Evolutionary conservation across 2,888 invertebrate species (phyloP), one percentile per base, ranked within the genome.

Genomic region (Spisula subtruncata): DNA sequence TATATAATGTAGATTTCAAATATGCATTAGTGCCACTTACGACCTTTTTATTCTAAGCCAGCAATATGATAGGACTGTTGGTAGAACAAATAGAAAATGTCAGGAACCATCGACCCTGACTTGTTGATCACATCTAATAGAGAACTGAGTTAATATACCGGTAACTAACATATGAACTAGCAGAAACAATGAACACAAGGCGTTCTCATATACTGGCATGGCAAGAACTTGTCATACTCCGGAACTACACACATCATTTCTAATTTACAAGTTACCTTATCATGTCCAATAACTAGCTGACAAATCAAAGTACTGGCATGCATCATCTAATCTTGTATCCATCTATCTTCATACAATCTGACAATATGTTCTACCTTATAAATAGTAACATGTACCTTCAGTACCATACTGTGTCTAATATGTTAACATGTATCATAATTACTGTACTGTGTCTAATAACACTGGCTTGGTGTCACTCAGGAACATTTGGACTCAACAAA

Each of bases 291-390:
- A 35, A 75, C 20, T 35, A 75, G 35, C 35, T 16, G 35, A 75
- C 14, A 32, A 32, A 32, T 75, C 75, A 35, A 35, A 35, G 10
- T 32, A 35, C 35, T 75, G 60, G 16, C 46, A 81, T 71, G 32
- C 79, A 87, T 16, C 87, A 87, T 83, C 75, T 87, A 83, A 75
- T 83, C 75, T 82, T 35, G 25, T 54, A 48, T 75, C 56, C 29
- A 87, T 5, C 75, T 79, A 79, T 83, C 83, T 66, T 79, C 35
- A 87, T 87, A 87, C 75, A 82, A 87, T 87, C 87, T 87, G 87
- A 87, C 87, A 87, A 80, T 85, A 85, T 85, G 85, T 80, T 54
- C 41, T 85, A 54, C 79, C 80, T 32, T 54, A 85, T 79, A 29
- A 79, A 51, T 54, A n/a, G 29, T 80, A n/a, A 85, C 75, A 85